A percentile compares a stretch with the other conserved stretches of the same genome.
Evolutionary conservation across 2,113 vertebrate genomes (phyloP).

Genomic region (Myiagra hebetior): DNA sequence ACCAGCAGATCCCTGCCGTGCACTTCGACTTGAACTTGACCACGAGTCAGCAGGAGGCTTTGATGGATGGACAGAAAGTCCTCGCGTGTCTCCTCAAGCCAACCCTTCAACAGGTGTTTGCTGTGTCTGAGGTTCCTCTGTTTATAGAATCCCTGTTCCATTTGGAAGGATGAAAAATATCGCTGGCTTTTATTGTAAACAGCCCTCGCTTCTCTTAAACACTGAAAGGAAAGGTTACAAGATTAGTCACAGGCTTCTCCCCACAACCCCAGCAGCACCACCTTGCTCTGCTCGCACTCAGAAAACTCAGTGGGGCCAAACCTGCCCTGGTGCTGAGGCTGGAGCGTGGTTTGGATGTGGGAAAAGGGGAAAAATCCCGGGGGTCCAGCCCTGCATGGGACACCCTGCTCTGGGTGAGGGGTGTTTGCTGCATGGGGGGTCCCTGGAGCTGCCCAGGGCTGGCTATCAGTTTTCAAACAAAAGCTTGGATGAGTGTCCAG

Average conservation of each 20-base stretch:
- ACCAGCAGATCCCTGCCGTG: not conserved
- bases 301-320: not conserved
- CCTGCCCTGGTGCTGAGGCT: not conserved
- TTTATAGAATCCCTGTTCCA: slow-evolving; percentile 86
- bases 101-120: slow-evolving; percentile 84
- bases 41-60: slow-evolving; percentile 6
- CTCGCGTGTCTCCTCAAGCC: slow-evolving; percentile 8
- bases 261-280: not conserved
- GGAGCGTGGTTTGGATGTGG: not conserved
- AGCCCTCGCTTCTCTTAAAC: slow-evolving; percentile 75
- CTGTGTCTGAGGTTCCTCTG: slow-evolving; percentile 83
- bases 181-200: slow-evolving; percentile 78
- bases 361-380: fast-evolving
- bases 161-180: slow-evolving; percentile 84
- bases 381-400: not conserved
- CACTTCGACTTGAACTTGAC: slow-evolving; percentile 44
- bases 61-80: not conserved
- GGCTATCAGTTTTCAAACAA: slow-evolving; percentile 54
- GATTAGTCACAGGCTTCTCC: slow-evolving; percentile 73
- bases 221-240: slow-evolving; percentile 76
- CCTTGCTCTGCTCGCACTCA: slow-evolving; percentile 32
- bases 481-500: slow-evolving; percentile 55
- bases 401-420: not conserved
- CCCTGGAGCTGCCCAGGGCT: slow-evolving; percentile 24
- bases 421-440: slow-evolving; percentile 16